Evolutionary conservation across 2,797 vertebrate species (phyloP), one percentile per base, ranked within the genome.

Genomic region (Hozukius guyotensis): DNA sequence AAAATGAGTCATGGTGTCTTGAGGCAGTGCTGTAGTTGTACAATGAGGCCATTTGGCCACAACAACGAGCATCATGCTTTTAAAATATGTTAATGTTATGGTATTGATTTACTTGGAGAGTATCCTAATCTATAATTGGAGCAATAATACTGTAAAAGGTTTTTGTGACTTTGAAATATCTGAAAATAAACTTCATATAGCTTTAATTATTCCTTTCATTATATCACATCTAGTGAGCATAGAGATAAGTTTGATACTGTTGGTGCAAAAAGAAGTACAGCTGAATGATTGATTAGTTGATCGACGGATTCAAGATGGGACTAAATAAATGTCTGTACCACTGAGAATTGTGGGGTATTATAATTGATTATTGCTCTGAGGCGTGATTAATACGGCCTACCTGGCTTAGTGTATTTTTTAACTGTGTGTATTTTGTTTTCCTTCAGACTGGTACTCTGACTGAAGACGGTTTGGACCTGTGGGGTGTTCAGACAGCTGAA

Each of bases 401-500:
- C 18, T 20, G 14, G 2, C 1, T 52, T 64, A 13, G 34, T 57
- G 22, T 2, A 8, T 18, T 18, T 42, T 3, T 42, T 18, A 66
- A 8, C 16, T 4, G 3, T 73, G 4, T 61, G 2, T 78, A 4
- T 63, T 42, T 24, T 55, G 71, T 36, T 16, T 14, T 72, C 73
- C 72, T 14, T 78, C 84, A 99, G 98, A 99, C 98, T 61, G 98
- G 98, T 49, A 99, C 98, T 3, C 97, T 99, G 55, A 99, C 98
- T 14, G 98, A 99, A 93, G 98, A 99, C 27, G 98, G 97, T 55
- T 91, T 99, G 92, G 97, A 99, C 91, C 95, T 99, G 55, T 99
- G 97, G 98, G 97, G 97, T 8, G 96, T 99, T 87, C 98, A 97
- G 8, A 96, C 96, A 80, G 95, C 94, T 64, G 96, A 97, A 88